Evolutionary conservation across 2,113 vertebrate species (phyloP).

Genomic region (Crotalus tigris): DNA sequence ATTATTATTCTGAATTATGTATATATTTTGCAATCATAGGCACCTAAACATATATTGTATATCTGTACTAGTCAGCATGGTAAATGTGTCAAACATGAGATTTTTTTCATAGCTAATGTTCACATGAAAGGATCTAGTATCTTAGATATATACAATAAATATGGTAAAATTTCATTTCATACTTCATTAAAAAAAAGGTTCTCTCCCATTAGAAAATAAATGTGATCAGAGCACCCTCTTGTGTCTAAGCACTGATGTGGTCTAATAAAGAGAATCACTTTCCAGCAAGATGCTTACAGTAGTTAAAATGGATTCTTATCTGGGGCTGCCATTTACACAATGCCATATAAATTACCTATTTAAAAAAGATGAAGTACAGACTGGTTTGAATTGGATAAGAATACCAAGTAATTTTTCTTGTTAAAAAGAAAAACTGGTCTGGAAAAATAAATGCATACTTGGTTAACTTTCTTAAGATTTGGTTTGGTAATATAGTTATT

Average conservation of each 20-base stretch:
- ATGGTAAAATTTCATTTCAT: not conserved
- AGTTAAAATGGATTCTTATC: not conserved
- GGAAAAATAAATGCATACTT: not conserved
- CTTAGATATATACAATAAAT: not conserved
- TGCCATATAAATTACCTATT: not conserved
- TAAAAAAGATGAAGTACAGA: not conserved
- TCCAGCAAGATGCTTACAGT: not conserved
- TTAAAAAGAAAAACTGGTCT: not conserved
- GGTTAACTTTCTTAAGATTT: not conserved
- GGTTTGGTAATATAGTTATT: not conserved
- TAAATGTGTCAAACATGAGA: not conserved
- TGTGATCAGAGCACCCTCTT: slow-evolving; percentile 58
- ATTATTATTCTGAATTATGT: not conserved
- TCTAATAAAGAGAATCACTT: not conserved
- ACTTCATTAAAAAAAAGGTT: not conserved
- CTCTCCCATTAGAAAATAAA: slow-evolving; percentile 19
- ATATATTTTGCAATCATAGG: no score
- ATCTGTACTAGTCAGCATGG: not conserved
- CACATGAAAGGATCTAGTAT: not conserved
- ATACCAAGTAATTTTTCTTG: not conserved
- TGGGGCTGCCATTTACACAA: not conserved
- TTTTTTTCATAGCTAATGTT: slow-evolving; percentile 19
- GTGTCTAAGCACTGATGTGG: slow-evolving; percentile 19
- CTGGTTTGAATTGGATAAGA: not conserved
- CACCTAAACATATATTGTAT: not conserved